Percentiles rank a stretch among this genome's conserved stretches.
Evolutionary conservation across 2,888 invertebrate genomes (phyloP).

Genomic region (Nesidiocoris tenuis): DNA sequence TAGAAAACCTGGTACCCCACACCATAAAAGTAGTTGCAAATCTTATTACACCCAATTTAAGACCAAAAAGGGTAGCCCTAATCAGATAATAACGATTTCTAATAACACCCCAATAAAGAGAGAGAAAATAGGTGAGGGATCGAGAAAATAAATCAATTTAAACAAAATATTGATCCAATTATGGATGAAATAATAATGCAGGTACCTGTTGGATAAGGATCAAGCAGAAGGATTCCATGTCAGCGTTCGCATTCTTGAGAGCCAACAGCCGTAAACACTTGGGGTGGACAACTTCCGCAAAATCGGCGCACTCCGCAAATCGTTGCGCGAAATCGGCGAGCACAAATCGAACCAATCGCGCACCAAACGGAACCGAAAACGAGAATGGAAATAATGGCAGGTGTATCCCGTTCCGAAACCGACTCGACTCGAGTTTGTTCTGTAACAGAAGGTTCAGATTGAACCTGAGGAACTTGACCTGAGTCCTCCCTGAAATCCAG

Average conservation of each 20-base stretch:
- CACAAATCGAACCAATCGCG: background rate
- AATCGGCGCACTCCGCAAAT: background rate
- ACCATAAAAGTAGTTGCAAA: too few species aligned
- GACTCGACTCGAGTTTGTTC: background rate
- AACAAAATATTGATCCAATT: too few species aligned
- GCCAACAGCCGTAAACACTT: background rate
- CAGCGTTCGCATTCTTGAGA: background rate
- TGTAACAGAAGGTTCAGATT: background rate
- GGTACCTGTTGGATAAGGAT: background rate
- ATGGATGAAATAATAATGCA: too few species aligned
- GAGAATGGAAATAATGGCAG: background rate
- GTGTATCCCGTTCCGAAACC: background rate
- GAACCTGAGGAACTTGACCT: background rate
- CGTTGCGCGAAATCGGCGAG: background rate
- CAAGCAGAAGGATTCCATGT: background rate
- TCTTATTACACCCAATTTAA: too few species aligned
- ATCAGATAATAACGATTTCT: too few species aligned
- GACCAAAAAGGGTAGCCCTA: too few species aligned
- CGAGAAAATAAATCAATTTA: background rate
- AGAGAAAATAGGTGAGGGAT: too few species aligned
- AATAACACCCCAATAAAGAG: too few species aligned
- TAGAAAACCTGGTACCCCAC: too few species aligned
- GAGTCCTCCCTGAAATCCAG: background rate
- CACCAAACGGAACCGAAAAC: background rate
- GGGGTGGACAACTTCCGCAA: background rate